Conservation (phyloP, 2,888 invertebrate species). For the Meganola albula region DNA sequence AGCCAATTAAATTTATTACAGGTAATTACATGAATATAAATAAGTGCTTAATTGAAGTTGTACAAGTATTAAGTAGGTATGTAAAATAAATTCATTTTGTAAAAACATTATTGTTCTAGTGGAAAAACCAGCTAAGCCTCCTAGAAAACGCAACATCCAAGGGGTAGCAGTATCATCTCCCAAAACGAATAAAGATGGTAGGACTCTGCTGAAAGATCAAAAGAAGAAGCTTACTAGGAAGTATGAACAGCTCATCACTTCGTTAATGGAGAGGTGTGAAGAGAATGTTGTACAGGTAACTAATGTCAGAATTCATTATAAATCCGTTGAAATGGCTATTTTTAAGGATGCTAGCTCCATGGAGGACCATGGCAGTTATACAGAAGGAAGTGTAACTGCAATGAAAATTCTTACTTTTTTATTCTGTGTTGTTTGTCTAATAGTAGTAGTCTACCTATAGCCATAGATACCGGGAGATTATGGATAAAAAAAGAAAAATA, state of each 20-base stretch:
- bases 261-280: constrained; percentile 69
- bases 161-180: constrained; percentile 44
- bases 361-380: no score
- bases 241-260: constrained; percentile 70
- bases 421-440: no score
- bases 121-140: constrained; percentile 55
- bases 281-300: constrained; percentile 55
- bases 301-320: constrained; percentile 2
- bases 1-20: no score
- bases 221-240: constrained; percentile 70
- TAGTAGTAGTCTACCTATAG: no score
- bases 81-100: not conserved
- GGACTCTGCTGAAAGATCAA: constrained; percentile 59
- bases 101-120: constrained; percentile 16
- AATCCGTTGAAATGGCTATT: no score
- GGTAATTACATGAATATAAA: no score
- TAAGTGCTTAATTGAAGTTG: not conserved
- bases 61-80: not conserved
- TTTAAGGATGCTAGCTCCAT: no score
- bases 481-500: no score
- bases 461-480: no score
- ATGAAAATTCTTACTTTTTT: no score
- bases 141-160: constrained; percentile 53
- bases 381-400: no score
- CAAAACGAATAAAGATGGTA: constrained; percentile 44